These are phyloP conservation scores for Embidobia sp. DNA, from an alignment of 2,888 invertebrate species.

Conservation along the genomic window DNA sequence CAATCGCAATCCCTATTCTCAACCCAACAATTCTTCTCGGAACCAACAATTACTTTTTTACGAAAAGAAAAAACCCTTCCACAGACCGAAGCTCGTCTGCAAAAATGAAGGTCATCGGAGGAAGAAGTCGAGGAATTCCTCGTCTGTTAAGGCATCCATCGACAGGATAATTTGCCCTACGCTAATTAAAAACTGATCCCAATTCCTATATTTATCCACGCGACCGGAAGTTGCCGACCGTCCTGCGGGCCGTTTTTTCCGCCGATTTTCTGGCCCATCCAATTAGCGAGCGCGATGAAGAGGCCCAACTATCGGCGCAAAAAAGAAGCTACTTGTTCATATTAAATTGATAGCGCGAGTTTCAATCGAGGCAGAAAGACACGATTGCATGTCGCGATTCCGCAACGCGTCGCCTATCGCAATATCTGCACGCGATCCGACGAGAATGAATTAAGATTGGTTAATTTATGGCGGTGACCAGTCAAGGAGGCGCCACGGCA, in stretches of 20 bases:
- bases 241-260: constrained; percentile 19
- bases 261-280: too few relatives aligned
- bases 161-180: constrained; percentile 10
- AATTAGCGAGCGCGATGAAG: too few relatives aligned
- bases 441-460: constrained; percentile 73
- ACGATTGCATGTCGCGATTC: constrained; percentile 37
- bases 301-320: too few relatives aligned
- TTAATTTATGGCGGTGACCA: constrained; percentile 76
- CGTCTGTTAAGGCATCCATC: too few relatives aligned
- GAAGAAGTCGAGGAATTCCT: too few relatives aligned
- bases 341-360: constrained; percentile 33
- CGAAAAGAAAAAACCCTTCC: too few relatives aligned
- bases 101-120: too few relatives aligned
- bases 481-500: constrained; percentile 79
- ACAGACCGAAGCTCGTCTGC: too few relatives aligned
- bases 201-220: not conserved
- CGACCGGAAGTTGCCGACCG: too few relatives aligned
- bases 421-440: constrained; percentile 56
- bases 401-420: constrained; percentile 47
- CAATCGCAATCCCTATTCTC: too few relatives aligned
- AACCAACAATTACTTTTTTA: too few relatives aligned
- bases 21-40: too few relatives aligned
- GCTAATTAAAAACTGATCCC: not conserved
- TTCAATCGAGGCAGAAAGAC: constrained; percentile 17
- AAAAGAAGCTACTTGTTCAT: not conserved